These are phyloP conservation scores for Isichthys henryi DNA, from an alignment of 2,113 vertebrate species.

Conservation along the genomic window DNA sequence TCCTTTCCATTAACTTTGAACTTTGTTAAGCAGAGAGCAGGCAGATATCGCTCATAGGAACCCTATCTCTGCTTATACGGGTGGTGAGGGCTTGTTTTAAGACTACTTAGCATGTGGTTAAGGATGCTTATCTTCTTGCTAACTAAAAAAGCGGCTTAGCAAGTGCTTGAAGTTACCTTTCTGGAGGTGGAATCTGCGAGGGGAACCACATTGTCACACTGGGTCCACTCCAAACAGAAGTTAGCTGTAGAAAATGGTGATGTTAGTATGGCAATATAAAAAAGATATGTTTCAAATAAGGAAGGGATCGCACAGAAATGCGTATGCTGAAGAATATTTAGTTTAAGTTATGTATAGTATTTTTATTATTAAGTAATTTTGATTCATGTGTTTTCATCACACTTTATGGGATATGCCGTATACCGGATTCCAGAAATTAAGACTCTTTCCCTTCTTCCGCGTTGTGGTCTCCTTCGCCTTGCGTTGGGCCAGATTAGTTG, in stretches of 20 bases:
- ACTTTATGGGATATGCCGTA: neutral
- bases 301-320: neutral
- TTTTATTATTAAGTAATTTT: neutral
- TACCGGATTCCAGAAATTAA: neutral
- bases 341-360: neutral
- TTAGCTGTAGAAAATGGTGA: neutral
- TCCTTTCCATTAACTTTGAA: neutral
- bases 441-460: neutral
- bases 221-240: neutral
- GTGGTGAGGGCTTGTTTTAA: neutral
- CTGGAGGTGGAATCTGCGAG: neutral
- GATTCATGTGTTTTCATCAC: neutral
- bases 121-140: neutral
- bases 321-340: neutral
- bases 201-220: neutral
- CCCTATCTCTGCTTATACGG: neutral
- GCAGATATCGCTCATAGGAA: neutral
- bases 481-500: slow-evolving; percentile 77
- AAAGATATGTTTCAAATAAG: neutral
- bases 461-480: slow-evolving; percentile 55
- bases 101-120: neutral
- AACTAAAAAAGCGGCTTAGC: neutral
- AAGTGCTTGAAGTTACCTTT: neutral
- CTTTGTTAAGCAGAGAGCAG: neutral
- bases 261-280: neutral